phyloP scores from a whole-genome alignment of 2,888 invertebrate genomes.

The Lagria hirta region DNA sequence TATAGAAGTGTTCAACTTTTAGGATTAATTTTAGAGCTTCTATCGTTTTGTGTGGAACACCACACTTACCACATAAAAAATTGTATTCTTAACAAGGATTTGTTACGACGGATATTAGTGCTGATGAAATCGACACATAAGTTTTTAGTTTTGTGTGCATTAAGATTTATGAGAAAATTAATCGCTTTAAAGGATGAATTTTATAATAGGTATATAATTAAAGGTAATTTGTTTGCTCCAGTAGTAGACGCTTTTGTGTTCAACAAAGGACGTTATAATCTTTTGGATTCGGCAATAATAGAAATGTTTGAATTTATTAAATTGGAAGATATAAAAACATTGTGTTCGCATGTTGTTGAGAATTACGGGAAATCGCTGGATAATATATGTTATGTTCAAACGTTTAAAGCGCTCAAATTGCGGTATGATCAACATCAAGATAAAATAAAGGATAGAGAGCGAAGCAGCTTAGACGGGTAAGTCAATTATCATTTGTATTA shows the following conservation, averaged over 20 bases:
- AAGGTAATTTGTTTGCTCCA: conserved; percentile 91
- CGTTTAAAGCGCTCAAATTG: conserved; percentile 89
- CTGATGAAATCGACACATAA: conserved; percentile 96
- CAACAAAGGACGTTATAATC: conserved; percentile 97
- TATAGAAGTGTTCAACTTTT: conserved; percentile 95
- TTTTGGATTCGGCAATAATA: conserved; percentile 97
- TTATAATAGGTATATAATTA: conserved; percentile 90
- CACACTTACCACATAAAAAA: conserved; percentile 99
- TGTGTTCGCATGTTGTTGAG: conserved; percentile 93
- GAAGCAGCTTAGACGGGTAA: conserved; percentile 63
- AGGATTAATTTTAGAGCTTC: conserved; percentile 90
- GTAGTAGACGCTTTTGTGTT: conserved; percentile 94
- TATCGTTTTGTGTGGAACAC: conserved; percentile 98
- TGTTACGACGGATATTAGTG: conserved; percentile 91
- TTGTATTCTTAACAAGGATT: conserved; percentile 95
- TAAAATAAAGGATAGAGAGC: conserved; percentile 82
- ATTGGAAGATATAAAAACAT: conserved; percentile 86
- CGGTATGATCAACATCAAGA: conserved; percentile 92
- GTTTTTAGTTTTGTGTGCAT: conserved; percentile 93
- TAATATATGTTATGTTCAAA: conserved; percentile 96
- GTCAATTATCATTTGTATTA: conserved; percentile 15
- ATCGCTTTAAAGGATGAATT: conserved; percentile 98
- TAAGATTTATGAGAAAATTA: conserved; percentile 95
- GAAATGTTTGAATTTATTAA: conserved; percentile 99
- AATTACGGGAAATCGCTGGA: conserved; percentile 94